phyloP scores from a whole-genome alignment of 1,140 invertebrate species.

The Solenopsis fugax region DNA sequence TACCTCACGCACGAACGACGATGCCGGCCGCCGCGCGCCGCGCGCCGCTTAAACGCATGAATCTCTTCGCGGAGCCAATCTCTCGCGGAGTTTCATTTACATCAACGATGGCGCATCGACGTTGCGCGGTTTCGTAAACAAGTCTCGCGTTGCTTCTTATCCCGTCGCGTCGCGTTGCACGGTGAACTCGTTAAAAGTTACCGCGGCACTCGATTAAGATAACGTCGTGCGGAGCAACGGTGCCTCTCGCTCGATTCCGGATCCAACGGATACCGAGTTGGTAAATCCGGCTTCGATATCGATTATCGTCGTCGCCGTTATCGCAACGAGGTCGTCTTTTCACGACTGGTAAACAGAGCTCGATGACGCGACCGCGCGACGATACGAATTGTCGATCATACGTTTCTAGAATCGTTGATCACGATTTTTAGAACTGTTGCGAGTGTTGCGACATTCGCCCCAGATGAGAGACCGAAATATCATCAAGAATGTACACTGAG shows the following conservation, averaged over 20 bases:
- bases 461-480: background rate
- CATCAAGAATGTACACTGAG: background rate
- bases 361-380: background rate
- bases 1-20: constrained; percentile 44
- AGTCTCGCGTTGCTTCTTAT: constrained; percentile 70
- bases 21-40: constrained; percentile 43
- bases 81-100: constrained; percentile 81
- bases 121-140: constrained; percentile 72
- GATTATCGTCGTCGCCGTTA: constrained; percentile 39
- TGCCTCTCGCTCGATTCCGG: background rate
- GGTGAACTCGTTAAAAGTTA: constrained; percentile 73
- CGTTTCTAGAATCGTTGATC: constrained; percentile 31
- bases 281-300: constrained; percentile 42
- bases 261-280: background rate
- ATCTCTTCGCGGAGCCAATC: constrained; percentile 76
- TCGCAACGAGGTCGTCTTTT: background rate
- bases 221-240: constrained; percentile 32
- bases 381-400: constrained; percentile 26
- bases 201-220: constrained; percentile 52
- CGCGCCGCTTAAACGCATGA: constrained; percentile 75
- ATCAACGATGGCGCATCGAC: constrained; percentile 73
- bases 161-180: constrained; percentile 41
- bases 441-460: background rate
- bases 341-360: constrained; percentile 31
- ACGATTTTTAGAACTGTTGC: background rate